Evolutionary conservation across 2,888 invertebrate species (phyloP).

Genomic region (Nomada ferruginata): DNA sequence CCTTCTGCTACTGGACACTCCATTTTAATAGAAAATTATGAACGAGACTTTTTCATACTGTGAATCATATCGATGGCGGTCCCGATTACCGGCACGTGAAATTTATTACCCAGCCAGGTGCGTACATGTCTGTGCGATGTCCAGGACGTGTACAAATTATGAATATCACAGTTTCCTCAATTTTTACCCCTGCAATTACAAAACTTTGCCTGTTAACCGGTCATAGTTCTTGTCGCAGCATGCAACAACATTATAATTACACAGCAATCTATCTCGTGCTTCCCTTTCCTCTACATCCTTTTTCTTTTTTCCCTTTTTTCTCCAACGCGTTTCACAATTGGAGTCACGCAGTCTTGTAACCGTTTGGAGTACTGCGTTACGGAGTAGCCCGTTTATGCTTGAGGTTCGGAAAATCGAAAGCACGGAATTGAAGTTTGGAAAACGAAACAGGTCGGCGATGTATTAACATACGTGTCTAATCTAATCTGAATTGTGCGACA

Average conservation of each 20-base stretch:
- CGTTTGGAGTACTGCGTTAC: not conserved
- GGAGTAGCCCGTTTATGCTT: not conserved
- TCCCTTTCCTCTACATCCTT: constrained; percentile 6
- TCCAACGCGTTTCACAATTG: not conserved
- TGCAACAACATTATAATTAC: constrained; percentile 74
- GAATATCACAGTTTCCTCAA: constrained; percentile 20
- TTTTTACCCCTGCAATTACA: constrained; percentile 31
- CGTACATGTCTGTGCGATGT: not conserved
- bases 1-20: not conserved
- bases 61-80: not conserved
- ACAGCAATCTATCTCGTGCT: constrained; percentile 68
- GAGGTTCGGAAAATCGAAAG: not conserved
- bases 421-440: not conserved
- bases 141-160: constrained; percentile 19
- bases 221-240: constrained; percentile 50
- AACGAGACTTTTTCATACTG: not conserved
- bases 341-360: constrained; percentile 23
- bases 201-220: constrained; percentile 50
- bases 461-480: not conserved
- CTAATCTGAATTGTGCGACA: not conserved
- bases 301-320: constrained; percentile 6
- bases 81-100: constrained; percentile 30
- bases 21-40: constrained; percentile 13
- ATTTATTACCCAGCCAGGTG: not conserved
- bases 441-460: not conserved